Percentiles rank a stretch among this genome's conserved stretches.
Evolutionary conservation across 2,113 vertebrate species (phyloP).

Genomic region (Crocuta crocuta): DNA sequence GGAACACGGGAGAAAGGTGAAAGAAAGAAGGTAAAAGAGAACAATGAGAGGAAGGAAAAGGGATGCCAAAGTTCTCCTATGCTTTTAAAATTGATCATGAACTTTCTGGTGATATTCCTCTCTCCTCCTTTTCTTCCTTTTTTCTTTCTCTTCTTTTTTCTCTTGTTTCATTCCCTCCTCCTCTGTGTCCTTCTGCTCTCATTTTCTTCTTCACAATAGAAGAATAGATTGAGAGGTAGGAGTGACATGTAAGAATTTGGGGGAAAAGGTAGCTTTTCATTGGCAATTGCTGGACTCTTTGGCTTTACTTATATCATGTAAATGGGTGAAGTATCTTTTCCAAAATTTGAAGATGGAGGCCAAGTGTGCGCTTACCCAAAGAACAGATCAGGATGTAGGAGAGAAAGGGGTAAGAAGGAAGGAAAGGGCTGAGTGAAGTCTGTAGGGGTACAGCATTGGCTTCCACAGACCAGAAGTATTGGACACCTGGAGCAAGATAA

Average conservation of each 20-base stretch:
- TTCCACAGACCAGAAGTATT: neutral
- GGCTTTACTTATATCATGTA: neutral
- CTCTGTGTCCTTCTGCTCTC: neutral
- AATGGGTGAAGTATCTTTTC: neutral
- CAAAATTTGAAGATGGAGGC: neutral
- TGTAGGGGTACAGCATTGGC: fast-evolving
- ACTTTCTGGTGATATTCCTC: neutral
- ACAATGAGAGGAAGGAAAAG: neutral
- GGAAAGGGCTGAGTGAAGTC: neutral
- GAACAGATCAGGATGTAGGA: neutral
- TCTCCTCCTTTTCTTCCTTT: neutral
- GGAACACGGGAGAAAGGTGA: neutral
- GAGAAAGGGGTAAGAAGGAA: neutral
- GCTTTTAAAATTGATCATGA: neutral
- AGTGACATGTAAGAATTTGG: neutral
- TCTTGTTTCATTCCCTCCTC: neutral
- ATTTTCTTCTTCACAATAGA: neutral
- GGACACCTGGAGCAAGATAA: neutral
- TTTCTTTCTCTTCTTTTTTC: neutral
- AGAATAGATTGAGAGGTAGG: neutral
- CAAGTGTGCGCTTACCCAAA: neutral
- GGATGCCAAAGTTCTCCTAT: neutral
- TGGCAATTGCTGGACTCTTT: neutral
- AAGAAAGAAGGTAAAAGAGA: neutral
- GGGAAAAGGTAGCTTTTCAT: neutral